Percentiles rank a stretch among this genome's conserved stretches.
Conservation (phyloP, 2,113 vertebrate species). For the Mastomys natalensis region DNA sequence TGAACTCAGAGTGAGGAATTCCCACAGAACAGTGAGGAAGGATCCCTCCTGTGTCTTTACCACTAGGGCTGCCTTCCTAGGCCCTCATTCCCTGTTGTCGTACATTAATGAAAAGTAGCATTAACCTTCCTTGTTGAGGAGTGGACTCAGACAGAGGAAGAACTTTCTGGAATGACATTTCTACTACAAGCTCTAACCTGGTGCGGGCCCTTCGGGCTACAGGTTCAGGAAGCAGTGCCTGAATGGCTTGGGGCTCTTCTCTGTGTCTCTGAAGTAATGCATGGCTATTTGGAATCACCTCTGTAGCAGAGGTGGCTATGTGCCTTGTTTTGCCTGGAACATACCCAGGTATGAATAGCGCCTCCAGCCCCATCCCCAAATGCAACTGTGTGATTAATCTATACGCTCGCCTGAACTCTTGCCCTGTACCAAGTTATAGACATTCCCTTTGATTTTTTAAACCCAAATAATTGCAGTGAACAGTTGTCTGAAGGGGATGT, state of each 20-base stretch:
- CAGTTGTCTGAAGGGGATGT: not conserved
- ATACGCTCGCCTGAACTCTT: not conserved
- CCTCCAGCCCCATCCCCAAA: not conserved
- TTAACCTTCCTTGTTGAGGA: constrained; percentile 20
- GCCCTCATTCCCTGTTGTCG: not conserved
- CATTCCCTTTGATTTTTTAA: not conserved
- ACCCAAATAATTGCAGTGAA: not conserved
- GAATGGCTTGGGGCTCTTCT: not conserved
- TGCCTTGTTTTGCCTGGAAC: not conserved
- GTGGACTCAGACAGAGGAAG: constrained; percentile 53
- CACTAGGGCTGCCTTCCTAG: not conserved
- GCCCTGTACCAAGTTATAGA: not conserved
- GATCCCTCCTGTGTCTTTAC: not conserved
- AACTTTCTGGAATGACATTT: constrained; percentile 20
- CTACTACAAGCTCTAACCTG: not conserved
- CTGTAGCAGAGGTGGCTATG: not conserved
- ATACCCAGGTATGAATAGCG: not conserved
- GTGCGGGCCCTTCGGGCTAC: not conserved
- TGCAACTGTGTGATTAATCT: not conserved
- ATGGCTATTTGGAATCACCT: not conserved
- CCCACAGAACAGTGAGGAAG: not conserved
- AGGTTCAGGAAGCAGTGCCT: not conserved
- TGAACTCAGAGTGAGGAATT: not conserved
- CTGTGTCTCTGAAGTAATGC: not conserved
- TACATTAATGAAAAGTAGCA: constrained; percentile 5